Base-by-base conservation (phyloP, 1,140 invertebrate genomes). In the Orchesella cincta region DNA sequence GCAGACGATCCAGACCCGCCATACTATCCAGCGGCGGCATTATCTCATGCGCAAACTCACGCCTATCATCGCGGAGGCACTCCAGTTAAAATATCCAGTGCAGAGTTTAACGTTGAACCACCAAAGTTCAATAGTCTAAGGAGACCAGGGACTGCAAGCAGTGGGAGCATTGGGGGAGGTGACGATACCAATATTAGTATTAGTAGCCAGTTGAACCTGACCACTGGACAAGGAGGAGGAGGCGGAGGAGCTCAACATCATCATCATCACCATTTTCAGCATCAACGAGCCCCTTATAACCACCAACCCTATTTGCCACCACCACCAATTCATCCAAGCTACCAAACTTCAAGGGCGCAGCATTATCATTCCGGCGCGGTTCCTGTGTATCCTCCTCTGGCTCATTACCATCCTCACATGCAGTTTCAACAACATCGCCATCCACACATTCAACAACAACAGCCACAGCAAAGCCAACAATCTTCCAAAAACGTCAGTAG, bases 81-180 rank as follows among this genome's bases (percentile, higher is more conserved):
- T 3, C 34, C 39, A 76, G 71, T 57, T 35, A 81, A 79, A 76
- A 73, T 81, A 26, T 78, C 78, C 16, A 78, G 78, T 54, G 73
- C 73, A 14, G 81, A 82, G 33, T 82, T 82, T 67, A 73, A 80
- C 26, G 54, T 82, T 23, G 81, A 82, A 35, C 64, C 78, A 52
- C 81, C 81, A n/a, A 78, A 79, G 52, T 82, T 82, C 54, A 78
- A 80, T 74, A 80, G 78, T n/a, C 77, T 82, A 8, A 33, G 81
- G 35, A 70, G 76, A 74, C 79, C 81, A 29, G 62, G 35, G 73
- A 51, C 29, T 72, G 62, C 62, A 16, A 28, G 64, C 26, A 72
- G 62, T 72, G 51, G 67, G 35, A 67, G 62, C 23, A 67, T 67
- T 12, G 62, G 62, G 33, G 62, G 62, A 31, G 62, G 62, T 31